These are phyloP conservation scores for Herpailurus yagouaroundi DNA, from an alignment of 2,113 vertebrate species.

Conservation along the genomic window DNA sequence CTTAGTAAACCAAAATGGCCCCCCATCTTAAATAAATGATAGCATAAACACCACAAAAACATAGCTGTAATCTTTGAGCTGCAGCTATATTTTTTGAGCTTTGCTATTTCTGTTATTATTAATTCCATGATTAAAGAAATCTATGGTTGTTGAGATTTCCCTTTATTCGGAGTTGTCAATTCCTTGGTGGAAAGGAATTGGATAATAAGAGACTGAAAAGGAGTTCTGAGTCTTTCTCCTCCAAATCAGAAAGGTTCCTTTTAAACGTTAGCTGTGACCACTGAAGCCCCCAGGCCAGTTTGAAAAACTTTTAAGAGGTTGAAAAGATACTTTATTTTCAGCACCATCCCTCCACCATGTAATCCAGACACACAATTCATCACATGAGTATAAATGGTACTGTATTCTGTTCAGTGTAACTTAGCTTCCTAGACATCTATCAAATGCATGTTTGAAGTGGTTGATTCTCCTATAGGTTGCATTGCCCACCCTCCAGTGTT, in stretches of 20 bases:
- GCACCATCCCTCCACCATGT: neutral
- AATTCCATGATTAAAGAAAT: neutral
- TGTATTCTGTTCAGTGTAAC: neutral
- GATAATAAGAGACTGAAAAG: neutral
- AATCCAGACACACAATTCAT: neutral
- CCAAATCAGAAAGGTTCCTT: slow-evolving; percentile 17
- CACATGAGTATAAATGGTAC: neutral
- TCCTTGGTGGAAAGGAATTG: neutral
- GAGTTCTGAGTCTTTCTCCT: neutral
- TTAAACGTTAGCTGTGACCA: neutral
- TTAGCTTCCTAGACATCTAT: neutral
- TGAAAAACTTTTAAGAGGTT: neutral
- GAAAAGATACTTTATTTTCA: slow-evolving; percentile 34
- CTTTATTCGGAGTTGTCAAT: neutral
- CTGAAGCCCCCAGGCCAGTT: neutral
- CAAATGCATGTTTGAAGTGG: neutral
- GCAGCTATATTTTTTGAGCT: neutral
- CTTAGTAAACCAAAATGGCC: neutral
- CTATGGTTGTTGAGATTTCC: neutral
- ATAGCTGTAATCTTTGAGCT: neutral
- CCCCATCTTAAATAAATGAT: neutral
- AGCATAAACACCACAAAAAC: neutral
- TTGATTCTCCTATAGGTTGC: neutral
- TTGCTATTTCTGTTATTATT: neutral
- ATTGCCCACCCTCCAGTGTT: accelerated